Conservation (phyloP, 2,797 vertebrate species). For the Yasuhikotakia modesta region DNA sequence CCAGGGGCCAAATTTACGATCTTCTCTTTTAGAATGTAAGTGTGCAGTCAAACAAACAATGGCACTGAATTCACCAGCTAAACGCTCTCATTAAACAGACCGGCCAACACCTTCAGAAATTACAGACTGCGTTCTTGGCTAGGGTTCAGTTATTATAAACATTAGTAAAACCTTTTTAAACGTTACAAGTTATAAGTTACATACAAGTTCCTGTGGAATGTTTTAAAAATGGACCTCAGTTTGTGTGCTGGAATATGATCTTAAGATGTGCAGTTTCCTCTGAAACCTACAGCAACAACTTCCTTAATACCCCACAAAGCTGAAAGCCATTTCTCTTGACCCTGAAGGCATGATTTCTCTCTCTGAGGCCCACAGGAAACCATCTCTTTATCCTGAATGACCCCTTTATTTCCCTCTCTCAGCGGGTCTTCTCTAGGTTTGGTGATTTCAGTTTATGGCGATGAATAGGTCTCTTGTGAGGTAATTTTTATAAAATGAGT, state of each 20-base stretch:
- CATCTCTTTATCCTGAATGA: constrained; percentile 28
- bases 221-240: constrained; percentile 47
- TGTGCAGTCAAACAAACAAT: constrained; percentile 26
- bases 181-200: too few species aligned
- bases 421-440: constrained; percentile 2
- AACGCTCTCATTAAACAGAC: not conserved
- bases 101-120: not conserved
- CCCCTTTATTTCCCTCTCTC: constrained; percentile 42
- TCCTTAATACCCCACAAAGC: constrained; percentile 52
- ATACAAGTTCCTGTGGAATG: too few species aligned
- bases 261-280: constrained; percentile 70
- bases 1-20: constrained; percentile 25
- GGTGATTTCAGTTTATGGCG: constrained; percentile 25
- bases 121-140: not conserved
- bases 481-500: constrained; percentile 6
- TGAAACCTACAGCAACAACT: constrained; percentile 39
- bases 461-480: constrained; percentile 46
- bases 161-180: too few species aligned
- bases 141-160: too few species aligned
- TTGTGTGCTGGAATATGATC: constrained; percentile 56
- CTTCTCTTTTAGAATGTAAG: constrained; percentile 22
- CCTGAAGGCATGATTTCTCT: constrained; percentile 34
- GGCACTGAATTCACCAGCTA: not conserved
- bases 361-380: constrained; percentile 49
- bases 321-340: constrained; percentile 46